A percentile compares a stretch with the other conserved stretches of the same genome.
Conservation (phyloP, 2,888 invertebrate genomes). For the Spialia ferax region DNA sequence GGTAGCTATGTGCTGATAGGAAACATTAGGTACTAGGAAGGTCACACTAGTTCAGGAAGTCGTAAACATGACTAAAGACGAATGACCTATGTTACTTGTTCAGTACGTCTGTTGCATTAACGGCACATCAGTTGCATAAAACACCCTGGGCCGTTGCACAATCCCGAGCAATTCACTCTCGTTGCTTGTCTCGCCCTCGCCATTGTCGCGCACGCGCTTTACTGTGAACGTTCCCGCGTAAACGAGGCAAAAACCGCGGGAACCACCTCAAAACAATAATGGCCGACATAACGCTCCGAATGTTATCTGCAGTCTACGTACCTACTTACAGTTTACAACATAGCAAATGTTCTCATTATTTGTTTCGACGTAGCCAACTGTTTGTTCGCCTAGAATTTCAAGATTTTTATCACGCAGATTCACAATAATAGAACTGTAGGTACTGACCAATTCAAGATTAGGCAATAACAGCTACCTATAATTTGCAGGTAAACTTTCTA, state of each 20-base stretch:
- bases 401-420: slow-evolving; percentile 17
- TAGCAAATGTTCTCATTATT: slow-evolving; percentile 74
- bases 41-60: slow-evolving; percentile 31
- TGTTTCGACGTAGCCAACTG: slow-evolving; percentile 50
- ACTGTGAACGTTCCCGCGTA: slow-evolving; percentile 85
- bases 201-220: slow-evolving; percentile 82
- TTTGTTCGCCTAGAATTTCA: slow-evolving; percentile 33
- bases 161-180: slow-evolving; percentile 79
- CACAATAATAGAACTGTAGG: background rate
- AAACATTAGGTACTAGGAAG: no score
- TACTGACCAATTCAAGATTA: slow-evolving; percentile 7
- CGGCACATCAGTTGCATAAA: slow-evolving; percentile 80
- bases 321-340: slow-evolving; percentile 67
- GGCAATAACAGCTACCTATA: background rate
- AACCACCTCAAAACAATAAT: slow-evolving; percentile 77
- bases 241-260: slow-evolving; percentile 83
- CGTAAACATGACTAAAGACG: slow-evolving; percentile 41
- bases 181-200: slow-evolving; percentile 65
- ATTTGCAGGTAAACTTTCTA: background rate
- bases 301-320: slow-evolving; percentile 70
- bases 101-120: slow-evolving; percentile 73
- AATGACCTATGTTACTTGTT: slow-evolving; percentile 59
- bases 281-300: slow-evolving; percentile 82
- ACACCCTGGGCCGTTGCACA: slow-evolving; percentile 72
- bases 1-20: no score